Evolutionary conservation across 2,888 invertebrate species (phyloP), one percentile per base, ranked within the genome.

Genomic region (Eumerus sabulonum): DNA sequence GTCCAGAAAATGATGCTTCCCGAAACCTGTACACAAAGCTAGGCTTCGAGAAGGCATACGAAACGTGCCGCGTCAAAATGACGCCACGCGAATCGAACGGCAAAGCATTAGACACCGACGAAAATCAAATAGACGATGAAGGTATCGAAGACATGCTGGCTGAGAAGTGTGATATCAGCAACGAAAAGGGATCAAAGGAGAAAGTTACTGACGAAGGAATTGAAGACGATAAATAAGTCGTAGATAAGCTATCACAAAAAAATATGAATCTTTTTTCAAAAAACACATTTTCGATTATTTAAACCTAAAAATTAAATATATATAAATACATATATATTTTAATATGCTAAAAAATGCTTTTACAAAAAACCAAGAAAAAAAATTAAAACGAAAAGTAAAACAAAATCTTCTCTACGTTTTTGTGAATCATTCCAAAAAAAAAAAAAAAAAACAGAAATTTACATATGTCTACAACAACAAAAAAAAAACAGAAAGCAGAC

Each of bases 1-100:
- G 93, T 87, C 95, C 95, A 77, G 95, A 95, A 89, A 96, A 96
- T 89, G 94, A 95, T 88, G 95, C 96, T 82, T 95, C 95, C 83
- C 93, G 94, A 86, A 93, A 93, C 85, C 92, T 96, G 66, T 96
- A 96, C 90, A 93, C 92, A 84, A 96, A 96, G 88, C 91, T 96
- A 85, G 95, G 95, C 85, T 96, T 95, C 90, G 92, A 92, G 87
- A 94, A 93, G 88, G 92, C 93, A 84, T 96, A 93, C 89, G 93
- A 94, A 89, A 95, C 94, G 84, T 94, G 94, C 83, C 92, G 95
- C 84, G 95, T 95, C 86, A 93, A 94, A 83, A 91, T 95, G 87
- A 92, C 92, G 87, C 93, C 93, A 56, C 84, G 85, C 51, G 83
- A 84, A 68, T 82, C 82, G 57, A 83, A 84, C 42, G 81, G 82